Evolutionary conservation across 2,888 invertebrate genomes (phyloP).

Genomic region (Stegana nigrithorax): DNA sequence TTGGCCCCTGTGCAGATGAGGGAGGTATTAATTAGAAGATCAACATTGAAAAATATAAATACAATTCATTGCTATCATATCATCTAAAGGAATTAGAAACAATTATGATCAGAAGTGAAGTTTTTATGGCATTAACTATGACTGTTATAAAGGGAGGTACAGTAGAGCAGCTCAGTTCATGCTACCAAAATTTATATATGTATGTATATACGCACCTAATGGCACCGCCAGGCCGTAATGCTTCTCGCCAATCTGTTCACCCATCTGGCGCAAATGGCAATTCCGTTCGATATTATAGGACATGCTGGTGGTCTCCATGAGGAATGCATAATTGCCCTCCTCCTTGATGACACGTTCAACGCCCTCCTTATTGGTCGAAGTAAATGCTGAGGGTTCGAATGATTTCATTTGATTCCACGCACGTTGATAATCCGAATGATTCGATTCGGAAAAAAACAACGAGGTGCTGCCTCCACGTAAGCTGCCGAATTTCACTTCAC

Average conservation of each 20-base stretch:
- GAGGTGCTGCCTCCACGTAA: slow-evolving; percentile 89
- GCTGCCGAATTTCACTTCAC: slow-evolving; percentile 93
- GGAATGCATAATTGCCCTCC: slow-evolving; percentile 86
- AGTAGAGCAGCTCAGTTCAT: too few species aligned
- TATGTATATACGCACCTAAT: slow-evolving; percentile 77
- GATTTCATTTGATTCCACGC: slow-evolving; percentile 93
- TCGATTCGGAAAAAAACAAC: slow-evolving; percentile 89
- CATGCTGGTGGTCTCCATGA: slow-evolving; percentile 95
- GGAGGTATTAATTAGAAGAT: neutral
- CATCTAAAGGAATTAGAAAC: too few species aligned
- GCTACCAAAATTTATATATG: too few species aligned
- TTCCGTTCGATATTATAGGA: slow-evolving; percentile 88
- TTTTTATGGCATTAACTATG: too few species aligned
- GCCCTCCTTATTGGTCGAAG: slow-evolving; percentile 83
- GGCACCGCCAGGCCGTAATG: slow-evolving; percentile 95
- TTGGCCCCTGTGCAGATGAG: slow-evolving; percentile 74
- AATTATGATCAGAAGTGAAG: too few species aligned
- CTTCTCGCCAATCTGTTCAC: slow-evolving; percentile 86
- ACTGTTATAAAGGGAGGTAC: too few species aligned
- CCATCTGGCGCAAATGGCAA: slow-evolving; percentile 84
- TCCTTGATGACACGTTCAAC: slow-evolving; percentile 81
- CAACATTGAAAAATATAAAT: too few species aligned
- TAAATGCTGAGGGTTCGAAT: slow-evolving; percentile 84
- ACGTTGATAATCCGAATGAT: slow-evolving; percentile 85
- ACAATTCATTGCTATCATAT: too few species aligned